These are phyloP conservation scores for Caloenas nicobarica DNA, from an alignment of 2,113 vertebrate genomes.

Conservation along the genomic window DNA sequence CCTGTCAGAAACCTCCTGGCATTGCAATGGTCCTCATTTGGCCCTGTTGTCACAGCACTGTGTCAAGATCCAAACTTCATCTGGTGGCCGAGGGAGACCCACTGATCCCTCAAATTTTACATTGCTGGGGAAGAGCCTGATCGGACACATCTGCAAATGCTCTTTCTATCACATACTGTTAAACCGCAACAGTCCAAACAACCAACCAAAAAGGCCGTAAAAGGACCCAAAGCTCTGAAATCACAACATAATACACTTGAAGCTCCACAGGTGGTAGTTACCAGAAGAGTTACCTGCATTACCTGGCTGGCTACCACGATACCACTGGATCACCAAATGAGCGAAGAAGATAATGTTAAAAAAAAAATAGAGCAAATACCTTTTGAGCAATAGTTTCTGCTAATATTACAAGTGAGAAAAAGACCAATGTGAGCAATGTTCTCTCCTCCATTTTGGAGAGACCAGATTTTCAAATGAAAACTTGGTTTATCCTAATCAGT, in stretches of 20 bases:
- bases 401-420: neutral
- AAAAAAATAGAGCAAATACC: slow-evolving; percentile 50
- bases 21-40: accelerated
- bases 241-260: neutral
- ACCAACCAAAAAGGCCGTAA: neutral
- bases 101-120: neutral
- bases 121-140: accelerated
- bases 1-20: neutral
- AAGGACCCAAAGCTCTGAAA: neutral
- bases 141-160: neutral
- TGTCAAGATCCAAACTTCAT: neutral
- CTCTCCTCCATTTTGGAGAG: slow-evolving; percentile 57
- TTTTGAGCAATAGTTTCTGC: slow-evolving; percentile 6
- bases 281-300: neutral
- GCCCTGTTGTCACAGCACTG: neutral
- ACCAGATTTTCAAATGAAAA: slow-evolving; percentile 3
- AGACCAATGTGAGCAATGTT: neutral
- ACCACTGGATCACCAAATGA: neutral
- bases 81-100: accelerated
- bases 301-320: accelerated
- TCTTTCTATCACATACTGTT: neutral
- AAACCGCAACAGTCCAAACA: neutral
- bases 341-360: neutral
- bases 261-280: neutral
- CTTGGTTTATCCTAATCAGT: slow-evolving; percentile 9